Conservation (phyloP, 2,888 invertebrate genomes). For the Tortricodes alternella region DNA sequence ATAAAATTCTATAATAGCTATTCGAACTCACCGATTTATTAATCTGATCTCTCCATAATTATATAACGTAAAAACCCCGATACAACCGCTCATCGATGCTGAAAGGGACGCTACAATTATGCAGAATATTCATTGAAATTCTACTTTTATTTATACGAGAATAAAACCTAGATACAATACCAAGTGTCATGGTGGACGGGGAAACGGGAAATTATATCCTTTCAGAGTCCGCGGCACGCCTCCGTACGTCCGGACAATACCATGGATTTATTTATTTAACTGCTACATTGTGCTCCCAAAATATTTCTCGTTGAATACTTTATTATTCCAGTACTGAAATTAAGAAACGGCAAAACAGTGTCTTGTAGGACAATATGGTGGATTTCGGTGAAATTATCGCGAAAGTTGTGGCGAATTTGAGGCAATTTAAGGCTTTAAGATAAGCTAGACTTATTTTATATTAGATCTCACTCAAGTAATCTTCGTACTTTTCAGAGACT, state of each 20-base stretch:
- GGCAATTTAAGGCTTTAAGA: not conserved
- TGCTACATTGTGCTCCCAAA: not conserved
- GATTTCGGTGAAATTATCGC: not conserved
- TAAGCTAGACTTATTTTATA: too few species aligned
- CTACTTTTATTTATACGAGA: not conserved
- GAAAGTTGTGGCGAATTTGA: not conserved
- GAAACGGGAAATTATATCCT: conserved; percentile 23
- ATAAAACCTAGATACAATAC: not conserved
- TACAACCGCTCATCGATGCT: too few species aligned
- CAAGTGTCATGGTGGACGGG: not conserved
- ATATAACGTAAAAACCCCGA: too few species aligned
- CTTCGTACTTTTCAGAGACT: too few species aligned
- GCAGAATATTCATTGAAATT: not conserved
- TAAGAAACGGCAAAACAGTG: not conserved
- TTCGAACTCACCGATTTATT: too few species aligned
- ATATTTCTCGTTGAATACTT: conserved; percentile 11
- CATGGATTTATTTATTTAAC: conserved; percentile 23
- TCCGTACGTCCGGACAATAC: conserved; percentile 4
- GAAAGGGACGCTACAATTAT: too few species aligned
- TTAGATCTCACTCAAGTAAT: too few species aligned
- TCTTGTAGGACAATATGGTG: not conserved
- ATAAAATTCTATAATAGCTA: too few species aligned
- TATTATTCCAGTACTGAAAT: not conserved
- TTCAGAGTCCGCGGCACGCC: conserved; percentile 6
- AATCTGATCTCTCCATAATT: too few species aligned